phyloP scores from a whole-genome alignment of 2,888 invertebrate genomes.

The Acleris cristana region DNA sequence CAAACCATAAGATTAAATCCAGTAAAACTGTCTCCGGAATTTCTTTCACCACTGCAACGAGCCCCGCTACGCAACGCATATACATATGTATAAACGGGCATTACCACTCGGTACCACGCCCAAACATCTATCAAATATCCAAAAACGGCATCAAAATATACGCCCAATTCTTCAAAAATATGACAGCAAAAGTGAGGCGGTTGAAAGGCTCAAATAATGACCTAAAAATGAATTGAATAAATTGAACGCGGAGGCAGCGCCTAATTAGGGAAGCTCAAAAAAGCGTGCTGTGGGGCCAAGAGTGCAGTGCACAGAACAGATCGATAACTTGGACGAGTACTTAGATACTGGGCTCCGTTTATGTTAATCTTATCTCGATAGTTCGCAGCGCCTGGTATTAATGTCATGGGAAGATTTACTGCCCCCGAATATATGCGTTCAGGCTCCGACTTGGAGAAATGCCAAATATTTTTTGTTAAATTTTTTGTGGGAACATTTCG shows the following conservation, averaged over 20 bases:
- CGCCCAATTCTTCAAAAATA: too few species aligned
- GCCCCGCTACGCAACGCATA: too few species aligned
- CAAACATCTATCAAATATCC: too few species aligned
- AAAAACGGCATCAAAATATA: too few species aligned
- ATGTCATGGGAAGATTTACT: slow-evolving; percentile 59
- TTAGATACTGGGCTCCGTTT: slow-evolving; percentile 40
- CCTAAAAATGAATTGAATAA: neutral
- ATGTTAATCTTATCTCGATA: slow-evolving; percentile 49
- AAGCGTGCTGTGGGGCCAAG: neutral
- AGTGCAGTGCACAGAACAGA: slow-evolving; percentile 5
- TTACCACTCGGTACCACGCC: too few species aligned
- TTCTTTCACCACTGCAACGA: too few species aligned
- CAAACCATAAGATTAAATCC: too few species aligned
- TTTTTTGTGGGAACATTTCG: slow-evolving; percentile 54
- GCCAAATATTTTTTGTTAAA: slow-evolving; percentile 72
- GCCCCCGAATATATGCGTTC: slow-evolving; percentile 53
- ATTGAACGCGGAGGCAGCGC: neutral
- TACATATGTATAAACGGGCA: too few species aligned
- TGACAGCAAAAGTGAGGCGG: too few species aligned
- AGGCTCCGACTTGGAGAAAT: slow-evolving; percentile 54
- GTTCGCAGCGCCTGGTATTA: slow-evolving; percentile 51
- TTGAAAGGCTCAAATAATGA: too few species aligned
- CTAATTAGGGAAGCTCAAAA: slow-evolving; percentile 8
- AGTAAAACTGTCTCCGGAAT: too few species aligned
- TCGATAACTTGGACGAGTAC: slow-evolving; percentile 16